Evolutionary conservation across 2,113 vertebrate genomes (phyloP).

Genomic region (Scalopus aquaticus): DNA sequence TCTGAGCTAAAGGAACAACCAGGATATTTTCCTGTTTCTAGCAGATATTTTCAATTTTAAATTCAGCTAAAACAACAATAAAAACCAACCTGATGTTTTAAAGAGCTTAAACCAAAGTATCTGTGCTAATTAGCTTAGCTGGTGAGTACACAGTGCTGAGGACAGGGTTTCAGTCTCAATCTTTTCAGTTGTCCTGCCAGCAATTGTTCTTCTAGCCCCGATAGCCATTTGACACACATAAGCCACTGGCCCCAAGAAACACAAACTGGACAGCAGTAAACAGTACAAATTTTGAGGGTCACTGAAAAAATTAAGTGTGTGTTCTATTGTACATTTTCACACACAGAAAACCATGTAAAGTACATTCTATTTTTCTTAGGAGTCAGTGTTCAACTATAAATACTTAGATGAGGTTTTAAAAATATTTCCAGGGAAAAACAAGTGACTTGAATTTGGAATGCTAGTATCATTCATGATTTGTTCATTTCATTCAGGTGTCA

Average conservation of each 20-base stretch:
- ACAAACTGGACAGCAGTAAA: neutral
- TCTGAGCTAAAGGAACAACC: neutral
- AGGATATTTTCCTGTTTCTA: constrained; percentile 17
- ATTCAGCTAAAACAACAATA: constrained; percentile 5
- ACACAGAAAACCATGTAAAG: neutral
- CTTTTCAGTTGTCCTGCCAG: neutral
- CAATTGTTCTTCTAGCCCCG: neutral
- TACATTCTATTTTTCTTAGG: neutral
- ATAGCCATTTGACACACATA: constrained; percentile 15
- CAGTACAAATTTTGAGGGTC: neutral
- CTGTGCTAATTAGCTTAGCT: neutral
- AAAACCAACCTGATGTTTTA: neutral
- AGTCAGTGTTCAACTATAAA: neutral
- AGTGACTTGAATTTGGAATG: constrained; percentile 34
- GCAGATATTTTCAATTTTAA: constrained; percentile 41
- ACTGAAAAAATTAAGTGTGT: neutral
- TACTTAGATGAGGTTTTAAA: constrained; percentile 4
- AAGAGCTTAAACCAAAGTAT: neutral
- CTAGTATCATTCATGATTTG: neutral
- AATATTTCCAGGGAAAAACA: constrained; percentile 19
- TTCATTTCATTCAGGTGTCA: neutral
- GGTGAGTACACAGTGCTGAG: neutral
- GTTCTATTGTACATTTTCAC: neutral
- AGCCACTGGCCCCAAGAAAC: neutral
- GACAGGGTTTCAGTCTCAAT: neutral